Evolutionary conservation across 2,113 vertebrate species (phyloP).

Genomic region (Pica pica): DNA sequence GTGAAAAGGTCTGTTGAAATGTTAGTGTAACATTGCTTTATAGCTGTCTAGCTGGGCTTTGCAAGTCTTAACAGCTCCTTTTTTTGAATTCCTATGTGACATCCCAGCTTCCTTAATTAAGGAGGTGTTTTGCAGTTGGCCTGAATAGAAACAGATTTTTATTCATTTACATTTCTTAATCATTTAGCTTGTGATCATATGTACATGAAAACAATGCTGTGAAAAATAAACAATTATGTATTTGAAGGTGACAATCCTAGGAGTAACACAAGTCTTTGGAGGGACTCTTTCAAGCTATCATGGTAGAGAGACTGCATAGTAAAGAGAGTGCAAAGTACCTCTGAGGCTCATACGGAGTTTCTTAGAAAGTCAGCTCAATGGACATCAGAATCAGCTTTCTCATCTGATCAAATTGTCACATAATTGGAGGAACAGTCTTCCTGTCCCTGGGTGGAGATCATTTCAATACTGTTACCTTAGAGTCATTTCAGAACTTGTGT

Average conservation of each 20-base stretch:
- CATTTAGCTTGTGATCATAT: background rate
- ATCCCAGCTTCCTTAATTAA: background rate
- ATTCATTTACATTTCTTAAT: background rate
- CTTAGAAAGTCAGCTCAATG: background rate
- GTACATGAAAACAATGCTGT: background rate
- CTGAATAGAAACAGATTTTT: background rate
- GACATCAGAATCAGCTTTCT: background rate
- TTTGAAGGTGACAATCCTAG: background rate
- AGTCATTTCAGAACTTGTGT: background rate
- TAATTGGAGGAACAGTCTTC: background rate
- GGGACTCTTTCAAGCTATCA: background rate
- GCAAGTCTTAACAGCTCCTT: background rate
- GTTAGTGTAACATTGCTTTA: background rate
- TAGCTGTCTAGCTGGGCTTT: background rate
- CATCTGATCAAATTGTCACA: background rate
- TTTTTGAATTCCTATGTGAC: background rate
- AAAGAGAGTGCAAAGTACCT: background rate
- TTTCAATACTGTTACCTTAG: background rate
- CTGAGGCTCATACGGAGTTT: background rate
- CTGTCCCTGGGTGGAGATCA: background rate
- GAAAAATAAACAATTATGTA: background rate
- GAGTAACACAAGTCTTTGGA: background rate
- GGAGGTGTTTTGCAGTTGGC: background rate
- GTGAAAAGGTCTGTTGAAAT: background rate
- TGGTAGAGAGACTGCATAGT: background rate